Evolutionary conservation across 1,140 invertebrate genomes (phyloP), one percentile per base, ranked within the genome.

Genomic region (Oedothorax gibbosus): DNA sequence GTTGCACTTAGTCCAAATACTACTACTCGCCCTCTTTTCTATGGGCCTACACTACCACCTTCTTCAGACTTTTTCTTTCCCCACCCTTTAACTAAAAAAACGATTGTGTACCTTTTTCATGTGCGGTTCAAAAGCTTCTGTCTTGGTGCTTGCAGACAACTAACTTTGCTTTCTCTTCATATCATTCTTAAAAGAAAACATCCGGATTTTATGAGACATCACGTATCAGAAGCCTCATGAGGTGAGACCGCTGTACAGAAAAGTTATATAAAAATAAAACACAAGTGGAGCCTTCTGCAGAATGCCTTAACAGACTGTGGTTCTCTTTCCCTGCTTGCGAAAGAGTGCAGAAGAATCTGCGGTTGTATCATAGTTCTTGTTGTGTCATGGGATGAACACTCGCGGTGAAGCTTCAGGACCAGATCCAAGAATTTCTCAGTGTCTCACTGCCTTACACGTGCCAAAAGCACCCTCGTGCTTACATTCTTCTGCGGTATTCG

Each of bases 371-470:
- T 60, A 53, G 50, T 85, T 60, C 20, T 49, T 60, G 49, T 78
- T 56, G 57, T 85, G 49, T 85, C 62, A 72, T 66, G 57, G 71
- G 79, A 54, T 72, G 71, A 66, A 85, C 72, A 66, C 54, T 86
- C 66, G 71, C 66, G 71, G 65, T 80, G 60, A 77, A 66, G 66
- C 75, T 79, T 86, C 69, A 78, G 85, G 76, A 86, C 77, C 85
- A 86, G 76, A 81, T 77, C 57, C 49, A 50, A 75, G 72, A 62
- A 73, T 79, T 85, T 86, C 85, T 80, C 85, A 86, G 85, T 86
- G 85, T 86, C 76, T 86, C 85, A 86, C 85, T 86, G 85, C 85
- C 85, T 86, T 86, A 86, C 77, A 78, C 77, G 85, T 86, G 85
- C 85, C 85, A 86, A 86, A 86, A 86, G 85, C 85, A 86, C 76